phyloP scores from a whole-genome alignment of 2,113 vertebrate species.

The Oenanthe oenanthe region DNA sequence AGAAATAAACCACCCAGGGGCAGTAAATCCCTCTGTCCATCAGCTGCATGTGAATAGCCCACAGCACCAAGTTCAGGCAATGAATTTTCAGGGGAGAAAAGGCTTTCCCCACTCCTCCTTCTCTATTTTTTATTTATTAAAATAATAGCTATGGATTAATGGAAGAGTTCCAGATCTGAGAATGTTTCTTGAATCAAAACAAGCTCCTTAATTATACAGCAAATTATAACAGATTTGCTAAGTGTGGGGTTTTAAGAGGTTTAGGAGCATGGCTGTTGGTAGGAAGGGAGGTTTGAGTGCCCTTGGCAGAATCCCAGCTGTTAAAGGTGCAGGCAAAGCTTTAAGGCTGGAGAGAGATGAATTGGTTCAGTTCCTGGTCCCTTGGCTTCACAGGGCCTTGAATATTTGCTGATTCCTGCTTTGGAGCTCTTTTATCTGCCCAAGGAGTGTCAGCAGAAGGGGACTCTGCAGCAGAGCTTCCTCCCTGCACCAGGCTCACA shows the following conservation, averaged over 20 bases:
- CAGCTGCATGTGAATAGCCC: neutral
- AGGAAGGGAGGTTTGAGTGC: neutral
- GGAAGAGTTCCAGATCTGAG: neutral
- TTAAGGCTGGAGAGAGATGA: neutral
- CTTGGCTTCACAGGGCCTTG: neutral
- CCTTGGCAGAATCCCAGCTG: neutral
- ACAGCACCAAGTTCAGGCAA: neutral
- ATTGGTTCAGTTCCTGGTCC: neutral
- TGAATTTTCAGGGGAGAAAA: neutral
- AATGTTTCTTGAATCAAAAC: neutral
- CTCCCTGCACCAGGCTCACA: neutral
- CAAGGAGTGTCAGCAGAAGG: neutral
- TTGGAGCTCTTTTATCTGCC: neutral
- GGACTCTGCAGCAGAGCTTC: neutral
- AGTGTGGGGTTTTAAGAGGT: neutral
- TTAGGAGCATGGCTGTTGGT: neutral
- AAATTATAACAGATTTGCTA: neutral
- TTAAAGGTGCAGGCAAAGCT: neutral
- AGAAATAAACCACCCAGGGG: neutral
- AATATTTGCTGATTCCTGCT: neutral
- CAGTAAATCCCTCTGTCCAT: neutral
- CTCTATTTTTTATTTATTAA: neutral
- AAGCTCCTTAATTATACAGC: neutral
- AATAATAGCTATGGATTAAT: neutral
- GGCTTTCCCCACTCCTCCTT: fast-evolving